These are phyloP conservation scores for Anisognathus igniventris DNA, from an alignment of 2,797 vertebrate genomes.

Conservation along the genomic window DNA sequence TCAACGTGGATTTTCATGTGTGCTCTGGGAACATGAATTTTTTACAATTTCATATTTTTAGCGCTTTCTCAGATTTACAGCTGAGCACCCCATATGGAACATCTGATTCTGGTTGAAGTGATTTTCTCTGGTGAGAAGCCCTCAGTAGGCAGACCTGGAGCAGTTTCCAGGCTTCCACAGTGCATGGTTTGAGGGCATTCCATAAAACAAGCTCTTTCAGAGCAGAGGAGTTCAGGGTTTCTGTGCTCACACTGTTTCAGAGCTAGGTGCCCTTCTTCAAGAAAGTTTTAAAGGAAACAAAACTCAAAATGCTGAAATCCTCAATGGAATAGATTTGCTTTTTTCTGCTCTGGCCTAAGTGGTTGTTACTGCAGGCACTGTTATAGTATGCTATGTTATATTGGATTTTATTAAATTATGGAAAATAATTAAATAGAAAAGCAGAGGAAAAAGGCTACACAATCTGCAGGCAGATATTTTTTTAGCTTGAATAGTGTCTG, in stretches of 20 bases:
- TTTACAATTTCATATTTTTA: background rate
- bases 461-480: background rate
- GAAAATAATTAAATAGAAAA: constrained; percentile 28
- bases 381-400: background rate
- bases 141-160: background rate
- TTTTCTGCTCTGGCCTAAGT: background rate
- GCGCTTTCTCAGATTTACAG: background rate
- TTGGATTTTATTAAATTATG: background rate
- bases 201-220: background rate
- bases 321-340: background rate
- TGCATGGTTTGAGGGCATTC: background rate
- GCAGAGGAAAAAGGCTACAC: background rate
- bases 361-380: background rate
- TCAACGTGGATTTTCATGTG: background rate
- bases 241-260: background rate
- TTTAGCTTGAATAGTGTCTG: background rate
- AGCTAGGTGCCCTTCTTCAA: background rate
- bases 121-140: background rate
- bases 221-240: background rate
- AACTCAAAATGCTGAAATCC: background rate
- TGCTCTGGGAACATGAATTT: background rate
- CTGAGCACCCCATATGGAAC: background rate
- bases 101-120: background rate
- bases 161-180: background rate
- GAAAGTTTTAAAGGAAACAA: background rate